Conservation (phyloP, 2,888 invertebrate genomes). For the Melangyna quadrimaculata region DNA sequence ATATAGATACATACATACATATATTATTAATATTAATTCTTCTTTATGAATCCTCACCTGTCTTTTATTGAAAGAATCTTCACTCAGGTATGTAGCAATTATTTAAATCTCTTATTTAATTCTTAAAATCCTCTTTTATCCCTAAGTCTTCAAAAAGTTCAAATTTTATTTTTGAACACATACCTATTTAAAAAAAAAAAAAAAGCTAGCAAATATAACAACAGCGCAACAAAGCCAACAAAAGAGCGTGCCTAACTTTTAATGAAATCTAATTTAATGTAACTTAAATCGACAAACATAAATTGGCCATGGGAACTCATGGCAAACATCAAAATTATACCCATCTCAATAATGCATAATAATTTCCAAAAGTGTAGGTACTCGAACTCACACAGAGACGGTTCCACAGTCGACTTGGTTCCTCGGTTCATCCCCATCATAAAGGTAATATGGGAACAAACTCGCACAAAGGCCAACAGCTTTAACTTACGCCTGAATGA, state of each 20-base stretch:
- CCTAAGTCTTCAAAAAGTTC: not conserved
- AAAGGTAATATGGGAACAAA: not conserved
- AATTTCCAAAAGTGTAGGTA: conserved; percentile 4
- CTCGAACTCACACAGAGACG: not conserved
- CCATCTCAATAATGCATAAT: conserved; percentile 16
- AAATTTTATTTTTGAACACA: conserved; percentile 1
- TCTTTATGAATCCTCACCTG: too few species aligned
- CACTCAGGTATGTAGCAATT: not conserved
- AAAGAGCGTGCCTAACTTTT: conserved; percentile 18
- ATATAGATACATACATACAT: too few species aligned
- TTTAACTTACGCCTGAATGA: conserved; percentile 14
- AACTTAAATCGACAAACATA: conserved; percentile 36
- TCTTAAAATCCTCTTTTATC: conserved; percentile 12
- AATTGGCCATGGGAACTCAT: conserved; percentile 23
- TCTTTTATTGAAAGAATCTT: not conserved
- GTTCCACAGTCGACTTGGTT: not conserved
- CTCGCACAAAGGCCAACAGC: conserved; percentile 4
- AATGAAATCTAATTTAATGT: conserved; percentile 28
- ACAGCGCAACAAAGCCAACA: conserved; percentile 10
- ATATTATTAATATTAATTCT: too few species aligned
- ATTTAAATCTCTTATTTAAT: not conserved
- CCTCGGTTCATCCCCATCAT: not conserved
- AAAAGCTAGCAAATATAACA: not conserved
- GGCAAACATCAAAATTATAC: conserved; percentile 22
- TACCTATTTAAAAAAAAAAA: not conserved